Evolutionary conservation across 2,888 invertebrate genomes (phyloP).

Genomic region (Ctena decussata): DNA sequence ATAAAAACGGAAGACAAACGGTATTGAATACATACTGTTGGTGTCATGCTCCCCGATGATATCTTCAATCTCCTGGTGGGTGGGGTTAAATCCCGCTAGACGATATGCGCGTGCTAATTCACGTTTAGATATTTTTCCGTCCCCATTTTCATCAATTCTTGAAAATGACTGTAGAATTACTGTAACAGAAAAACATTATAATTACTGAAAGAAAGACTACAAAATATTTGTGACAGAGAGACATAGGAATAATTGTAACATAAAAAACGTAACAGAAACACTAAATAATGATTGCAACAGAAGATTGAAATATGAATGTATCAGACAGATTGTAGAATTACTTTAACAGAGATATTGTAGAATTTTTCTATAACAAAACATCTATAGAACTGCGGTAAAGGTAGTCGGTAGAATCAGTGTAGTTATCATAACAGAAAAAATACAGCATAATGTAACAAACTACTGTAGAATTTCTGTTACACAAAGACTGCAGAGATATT

Average conservation of each 20-base stretch:
- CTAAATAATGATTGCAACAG: not conserved
- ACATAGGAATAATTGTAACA: not conserved
- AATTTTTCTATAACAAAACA: no score
- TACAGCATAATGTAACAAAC: no score
- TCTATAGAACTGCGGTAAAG: no score
- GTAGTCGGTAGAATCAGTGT: no score
- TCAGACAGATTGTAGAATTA: no score
- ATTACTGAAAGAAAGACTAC: not conserved
- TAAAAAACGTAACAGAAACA: not conserved
- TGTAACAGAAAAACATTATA: conserved; percentile 24
- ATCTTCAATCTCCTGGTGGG: conserved; percentile 37
- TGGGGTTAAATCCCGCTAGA: conserved; percentile 61
- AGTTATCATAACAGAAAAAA: no score
- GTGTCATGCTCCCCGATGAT: conserved; percentile 55
- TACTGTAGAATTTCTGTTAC: no score
- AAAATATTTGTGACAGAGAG: no score
- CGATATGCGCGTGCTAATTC: conserved; percentile 58
- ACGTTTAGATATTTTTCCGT: conserved; percentile 58
- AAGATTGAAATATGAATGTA: no score
- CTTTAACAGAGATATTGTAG: no score
- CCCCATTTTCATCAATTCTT: conserved; percentile 59
- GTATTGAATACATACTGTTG: conserved; percentile 42
- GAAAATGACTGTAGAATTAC: conserved; percentile 65
- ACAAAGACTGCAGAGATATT: no score
- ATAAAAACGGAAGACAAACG: no score